Evolutionary conservation across 2,888 invertebrate genomes (phyloP), one percentile per base, ranked within the genome.

Genomic region (Ethmia dodecea): DNA sequence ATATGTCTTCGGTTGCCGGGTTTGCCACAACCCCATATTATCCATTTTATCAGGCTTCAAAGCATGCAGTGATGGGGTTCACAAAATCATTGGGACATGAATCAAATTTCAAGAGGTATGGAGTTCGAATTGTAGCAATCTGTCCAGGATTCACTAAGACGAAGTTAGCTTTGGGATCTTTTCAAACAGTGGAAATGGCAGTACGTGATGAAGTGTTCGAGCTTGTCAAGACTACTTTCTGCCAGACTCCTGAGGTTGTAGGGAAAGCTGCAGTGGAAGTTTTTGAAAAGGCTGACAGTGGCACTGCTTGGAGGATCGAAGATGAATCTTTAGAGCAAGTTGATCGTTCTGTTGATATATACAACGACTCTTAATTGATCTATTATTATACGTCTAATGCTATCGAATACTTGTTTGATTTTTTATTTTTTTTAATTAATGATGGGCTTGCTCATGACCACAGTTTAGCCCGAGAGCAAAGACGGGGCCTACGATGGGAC

Each of bases 11-110:
- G 2, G 77, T 87, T 14, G 73, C 86, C 41, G 89, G 89, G 0
- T 63, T 86, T 12, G 60, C 68, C 43, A 63, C 80, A 0, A 60
- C 78, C 18, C 74, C 77, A 10, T 75, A 74, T 11, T 50, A 75
- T 14, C 88, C 89, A 1, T 67, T 86, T n/a, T 89, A 89, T 55
- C 78, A 80, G 3, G 87, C 87, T 1, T 87, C 89, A 0, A 89
- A 89, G 54, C 79, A 77, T 42, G 86, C 79, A 11, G 76, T 88
- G 2, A 52, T 77, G 22, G 87, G 84, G 6, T 56, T 87, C 29
- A 71, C 71, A 27, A 67, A 66, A 33, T 77, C 79, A 3, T 28
- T 79, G 62, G 53, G 86, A 47, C 43, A 68, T 56, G 49, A 43
- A 38, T 57, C 48, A 28, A 78, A 83, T 34, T 75, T 51, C 35